Conservation (phyloP, 1,140 invertebrate species). For the Stenopsyche tienmushanensis region DNA sequence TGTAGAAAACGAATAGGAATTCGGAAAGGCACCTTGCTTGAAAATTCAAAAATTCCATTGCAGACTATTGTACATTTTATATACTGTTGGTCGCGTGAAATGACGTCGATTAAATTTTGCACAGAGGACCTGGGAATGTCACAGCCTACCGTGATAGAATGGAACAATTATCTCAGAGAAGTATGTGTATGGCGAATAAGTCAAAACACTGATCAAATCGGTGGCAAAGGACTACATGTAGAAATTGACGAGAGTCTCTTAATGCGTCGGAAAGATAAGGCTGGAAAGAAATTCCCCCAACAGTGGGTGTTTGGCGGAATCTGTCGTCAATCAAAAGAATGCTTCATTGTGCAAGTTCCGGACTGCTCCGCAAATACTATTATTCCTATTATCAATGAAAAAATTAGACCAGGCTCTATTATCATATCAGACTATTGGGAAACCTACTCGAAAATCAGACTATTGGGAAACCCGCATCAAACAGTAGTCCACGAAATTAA, state of each 20-base stretch:
- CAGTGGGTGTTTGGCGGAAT: not conserved
- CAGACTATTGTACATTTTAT: not conserved
- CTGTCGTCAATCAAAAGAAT: not conserved
- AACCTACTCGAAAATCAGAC: not conserved
- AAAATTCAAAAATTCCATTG: slow-evolving; percentile 1
- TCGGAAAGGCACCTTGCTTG: not conserved
- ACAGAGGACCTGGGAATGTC: not conserved
- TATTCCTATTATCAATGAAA: not conserved
- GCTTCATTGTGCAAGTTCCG: not conserved
- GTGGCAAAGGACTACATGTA: not conserved
- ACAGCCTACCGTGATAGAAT: not conserved
- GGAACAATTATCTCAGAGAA: slow-evolving; percentile 1
- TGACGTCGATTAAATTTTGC: not conserved
- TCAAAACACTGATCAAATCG: not conserved
- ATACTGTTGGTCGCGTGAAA: slow-evolving; percentile 2
- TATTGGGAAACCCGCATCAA: not conserved
- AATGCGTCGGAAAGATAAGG: not conserved
- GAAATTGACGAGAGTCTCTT: not conserved
- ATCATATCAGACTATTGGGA: not conserved
- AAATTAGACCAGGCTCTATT: not conserved
- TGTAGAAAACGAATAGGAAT: not conserved
- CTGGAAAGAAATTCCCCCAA: not conserved
- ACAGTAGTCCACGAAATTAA: not conserved
- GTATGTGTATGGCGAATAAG: not conserved
- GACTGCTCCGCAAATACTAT: not conserved